Evolutionary conservation across 2,113 vertebrate genomes (phyloP).

Genomic region (Scatophagus argus): DNA sequence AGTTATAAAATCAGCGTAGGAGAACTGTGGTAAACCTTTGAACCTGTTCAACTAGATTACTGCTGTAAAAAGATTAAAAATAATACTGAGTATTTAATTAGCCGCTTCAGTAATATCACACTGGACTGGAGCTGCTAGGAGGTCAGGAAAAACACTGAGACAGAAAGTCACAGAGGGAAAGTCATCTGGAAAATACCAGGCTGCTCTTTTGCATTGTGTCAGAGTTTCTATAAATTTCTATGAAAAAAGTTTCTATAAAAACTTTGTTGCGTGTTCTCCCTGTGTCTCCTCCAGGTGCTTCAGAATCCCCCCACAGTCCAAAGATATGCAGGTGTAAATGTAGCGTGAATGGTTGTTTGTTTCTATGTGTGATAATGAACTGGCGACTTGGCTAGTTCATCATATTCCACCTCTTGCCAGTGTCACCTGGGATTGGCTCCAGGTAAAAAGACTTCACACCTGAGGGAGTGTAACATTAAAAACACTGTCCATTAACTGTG

Average conservation of each 20-base stretch:
- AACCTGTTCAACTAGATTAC: neutral
- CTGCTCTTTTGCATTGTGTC: neutral
- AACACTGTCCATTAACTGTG: too few relatives aligned
- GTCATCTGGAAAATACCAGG: neutral
- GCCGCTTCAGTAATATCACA: neutral
- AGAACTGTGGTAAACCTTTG: neutral
- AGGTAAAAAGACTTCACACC: too few relatives aligned
- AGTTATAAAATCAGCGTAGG: neutral
- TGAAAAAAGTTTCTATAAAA: neutral
- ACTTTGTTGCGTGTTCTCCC: too few relatives aligned
- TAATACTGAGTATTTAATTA: conserved; percentile 9
- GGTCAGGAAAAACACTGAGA: neutral
- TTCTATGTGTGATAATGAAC: too few relatives aligned
- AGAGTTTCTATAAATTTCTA: neutral
- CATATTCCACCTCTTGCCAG: too few relatives aligned
- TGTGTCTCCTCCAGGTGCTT: too few relatives aligned
- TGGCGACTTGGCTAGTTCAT: too few relatives aligned
- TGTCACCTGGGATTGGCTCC: too few relatives aligned
- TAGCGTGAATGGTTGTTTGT: too few relatives aligned
- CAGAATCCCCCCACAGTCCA: too few relatives aligned
- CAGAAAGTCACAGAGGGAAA: conserved; percentile 4
- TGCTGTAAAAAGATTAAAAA: neutral
- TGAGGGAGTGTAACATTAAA: too few relatives aligned
- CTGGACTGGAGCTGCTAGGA: neutral
- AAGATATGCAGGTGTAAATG: too few relatives aligned